These are phyloP conservation scores for Polietes domitor DNA, from an alignment of 2,888 invertebrate species.

Conservation along the genomic window DNA sequence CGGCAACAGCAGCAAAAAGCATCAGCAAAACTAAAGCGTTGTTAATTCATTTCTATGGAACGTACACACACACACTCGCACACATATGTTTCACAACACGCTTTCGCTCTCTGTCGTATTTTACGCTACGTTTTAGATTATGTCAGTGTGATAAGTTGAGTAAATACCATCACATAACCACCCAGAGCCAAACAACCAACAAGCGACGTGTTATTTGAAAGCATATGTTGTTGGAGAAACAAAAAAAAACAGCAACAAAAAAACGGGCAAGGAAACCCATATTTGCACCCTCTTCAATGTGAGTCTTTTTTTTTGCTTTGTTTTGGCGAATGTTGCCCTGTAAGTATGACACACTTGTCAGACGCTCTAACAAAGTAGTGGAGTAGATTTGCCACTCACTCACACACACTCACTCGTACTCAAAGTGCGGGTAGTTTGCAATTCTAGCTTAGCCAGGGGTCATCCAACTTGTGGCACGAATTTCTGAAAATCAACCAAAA, in stretches of 20 bases:
- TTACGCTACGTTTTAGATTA: conserved; percentile 67
- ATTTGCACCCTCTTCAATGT: conserved; percentile 30
- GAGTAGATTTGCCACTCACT: neutral
- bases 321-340: neutral
- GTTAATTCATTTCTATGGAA: conserved; percentile 33
- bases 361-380: conserved; percentile 36
- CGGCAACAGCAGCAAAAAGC: neutral
- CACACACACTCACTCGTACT: no score
- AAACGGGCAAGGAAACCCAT: conserved; percentile 16
- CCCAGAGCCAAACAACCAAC: neutral
- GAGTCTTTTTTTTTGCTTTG: neutral
- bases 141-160: conserved; percentile 69
- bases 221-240: conserved; percentile 16
- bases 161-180: conserved; percentile 64
- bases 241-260: neutral
- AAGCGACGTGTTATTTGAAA: conserved; percentile 3
- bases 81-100: conserved; percentile 20
- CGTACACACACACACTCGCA: neutral
- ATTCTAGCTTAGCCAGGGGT: neutral
- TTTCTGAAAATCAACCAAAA: no score
- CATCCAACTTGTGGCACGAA: neutral
- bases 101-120: conserved; percentile 25
- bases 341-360: conserved; percentile 60
- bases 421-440: neutral
- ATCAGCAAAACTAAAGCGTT: conserved; percentile 31